phyloP scores from a whole-genome alignment of 1,140 invertebrate species.

The Pogonus chalceus region DNA sequence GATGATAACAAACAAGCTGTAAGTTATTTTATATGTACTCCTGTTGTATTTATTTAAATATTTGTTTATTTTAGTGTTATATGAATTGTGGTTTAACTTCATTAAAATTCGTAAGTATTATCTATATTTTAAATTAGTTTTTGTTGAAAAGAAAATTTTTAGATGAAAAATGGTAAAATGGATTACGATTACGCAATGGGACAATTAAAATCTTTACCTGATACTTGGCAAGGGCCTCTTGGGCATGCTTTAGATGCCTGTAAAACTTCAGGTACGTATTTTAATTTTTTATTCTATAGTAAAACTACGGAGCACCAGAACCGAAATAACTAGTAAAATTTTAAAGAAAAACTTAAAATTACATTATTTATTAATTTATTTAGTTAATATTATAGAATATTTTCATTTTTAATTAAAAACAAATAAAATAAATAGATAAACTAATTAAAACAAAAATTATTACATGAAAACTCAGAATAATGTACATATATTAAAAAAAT shows the following conservation, averaged over 20 bases:
- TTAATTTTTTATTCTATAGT: too few species aligned
- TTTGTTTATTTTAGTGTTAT: background rate
- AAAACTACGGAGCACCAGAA: background rate
- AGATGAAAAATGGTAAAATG: constrained; percentile 5
- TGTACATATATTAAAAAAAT: too few species aligned
- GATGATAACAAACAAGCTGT: background rate
- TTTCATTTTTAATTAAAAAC: too few species aligned
- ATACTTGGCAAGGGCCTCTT: background rate
- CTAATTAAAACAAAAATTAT: too few species aligned
- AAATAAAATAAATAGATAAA: too few species aligned
- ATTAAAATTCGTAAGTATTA: constrained; percentile 2
- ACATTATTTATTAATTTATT: background rate
- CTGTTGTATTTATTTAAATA: background rate
- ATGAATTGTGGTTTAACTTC: background rate
- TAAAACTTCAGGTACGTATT: background rate
- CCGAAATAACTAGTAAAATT: background rate
- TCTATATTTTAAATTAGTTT: background rate
- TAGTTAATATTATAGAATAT: background rate
- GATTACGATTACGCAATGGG: background rate
- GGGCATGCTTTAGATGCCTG: background rate
- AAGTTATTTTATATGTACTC: background rate
- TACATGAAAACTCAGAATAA: too few species aligned
- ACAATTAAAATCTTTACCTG: background rate
- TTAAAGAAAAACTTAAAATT: background rate
- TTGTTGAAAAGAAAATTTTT: too few species aligned